A percentile compares a stretch with the other conserved stretches of the same genome.
These are phyloP conservation scores for Spinus olivaceus DNA, from an alignment of 2,797 vertebrate genomes.

Conservation along the genomic window DNA sequence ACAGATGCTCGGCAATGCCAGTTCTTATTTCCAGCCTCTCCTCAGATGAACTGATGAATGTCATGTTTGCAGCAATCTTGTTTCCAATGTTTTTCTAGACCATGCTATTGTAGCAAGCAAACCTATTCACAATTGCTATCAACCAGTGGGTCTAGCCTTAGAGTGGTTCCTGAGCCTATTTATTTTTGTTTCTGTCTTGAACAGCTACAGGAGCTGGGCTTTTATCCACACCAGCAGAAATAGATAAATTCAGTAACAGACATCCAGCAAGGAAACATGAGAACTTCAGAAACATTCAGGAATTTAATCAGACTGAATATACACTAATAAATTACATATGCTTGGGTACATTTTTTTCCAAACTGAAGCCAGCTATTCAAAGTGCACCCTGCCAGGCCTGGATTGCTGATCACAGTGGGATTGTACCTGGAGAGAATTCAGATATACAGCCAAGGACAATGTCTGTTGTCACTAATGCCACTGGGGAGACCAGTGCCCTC, in stretches of 20 bases:
- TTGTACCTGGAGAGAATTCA: not conserved
- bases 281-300: not conserved
- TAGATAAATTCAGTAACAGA: not conserved
- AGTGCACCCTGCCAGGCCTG: not conserved
- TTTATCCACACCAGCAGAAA: constrained; percentile 4
- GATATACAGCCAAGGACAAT: not conserved
- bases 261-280: not conserved
- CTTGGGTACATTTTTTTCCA: not conserved
- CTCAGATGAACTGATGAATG: not conserved
- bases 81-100: not conserved
- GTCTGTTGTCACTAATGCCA: not conserved
- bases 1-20: not conserved
- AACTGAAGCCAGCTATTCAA: not conserved
- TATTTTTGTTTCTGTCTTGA: not conserved
- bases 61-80: not conserved
- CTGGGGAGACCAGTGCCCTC: not conserved
- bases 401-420: not conserved
- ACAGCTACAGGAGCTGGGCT: not conserved
- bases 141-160: not conserved
- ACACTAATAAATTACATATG: not conserved
- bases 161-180: not conserved
- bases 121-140: not conserved
- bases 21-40: constrained; percentile 12
- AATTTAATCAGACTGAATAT: not conserved
- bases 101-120: not conserved